These are phyloP conservation scores for Botia almorhae DNA, from an alignment of 2,797 vertebrate species.

Conservation along the genomic window DNA sequence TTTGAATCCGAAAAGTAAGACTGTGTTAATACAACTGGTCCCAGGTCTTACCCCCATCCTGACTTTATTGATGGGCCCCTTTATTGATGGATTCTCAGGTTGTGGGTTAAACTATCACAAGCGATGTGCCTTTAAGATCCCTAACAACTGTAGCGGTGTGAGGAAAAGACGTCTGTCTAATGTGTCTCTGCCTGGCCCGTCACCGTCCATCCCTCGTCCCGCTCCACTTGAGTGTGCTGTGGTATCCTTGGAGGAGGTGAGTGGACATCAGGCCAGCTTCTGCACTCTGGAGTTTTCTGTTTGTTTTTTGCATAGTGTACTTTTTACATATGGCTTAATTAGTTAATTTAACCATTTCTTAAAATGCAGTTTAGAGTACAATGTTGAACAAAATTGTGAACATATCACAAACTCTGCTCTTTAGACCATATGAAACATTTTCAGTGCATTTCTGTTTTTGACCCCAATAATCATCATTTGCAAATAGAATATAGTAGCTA, in stretches of 20 bases:
- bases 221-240: constrained; percentile 81
- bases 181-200: constrained; percentile 88
- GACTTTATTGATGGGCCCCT: constrained; percentile 1
- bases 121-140: constrained; percentile 97
- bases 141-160: constrained; percentile 95
- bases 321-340: no score
- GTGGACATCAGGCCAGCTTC: constrained; percentile 42
- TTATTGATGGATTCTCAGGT: constrained; percentile 76
- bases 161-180: constrained; percentile 94
- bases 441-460: constrained; percentile 53
- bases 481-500: constrained; percentile 66
- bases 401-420: not conserved
- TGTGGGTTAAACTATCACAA: constrained; percentile 98
- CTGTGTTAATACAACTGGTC: no score
- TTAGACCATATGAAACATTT: constrained; percentile 62
- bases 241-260: constrained; percentile 88
- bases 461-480: constrained; percentile 61
- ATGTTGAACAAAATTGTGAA: no score
- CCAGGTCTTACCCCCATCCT: not conserved
- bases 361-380: no score
- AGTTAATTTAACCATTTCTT: no score
- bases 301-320: not conserved
- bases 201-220: constrained; percentile 87
- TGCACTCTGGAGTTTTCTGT: not conserved
- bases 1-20: no score